Conservation (phyloP, 1,140 invertebrate genomes). For the Bombus impatiens region DNA sequence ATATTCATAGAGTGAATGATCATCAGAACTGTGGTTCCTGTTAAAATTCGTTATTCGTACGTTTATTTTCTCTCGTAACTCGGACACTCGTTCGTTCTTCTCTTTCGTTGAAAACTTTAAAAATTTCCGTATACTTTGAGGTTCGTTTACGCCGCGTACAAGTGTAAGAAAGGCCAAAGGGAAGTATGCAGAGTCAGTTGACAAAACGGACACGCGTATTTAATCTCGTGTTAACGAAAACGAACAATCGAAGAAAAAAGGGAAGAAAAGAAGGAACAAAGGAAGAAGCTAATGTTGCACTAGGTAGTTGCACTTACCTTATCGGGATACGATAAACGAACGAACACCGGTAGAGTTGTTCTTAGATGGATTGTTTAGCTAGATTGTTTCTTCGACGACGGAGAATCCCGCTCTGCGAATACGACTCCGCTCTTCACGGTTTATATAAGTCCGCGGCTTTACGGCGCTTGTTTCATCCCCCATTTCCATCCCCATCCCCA, state of each 20-base stretch:
- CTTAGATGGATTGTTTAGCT: background rate
- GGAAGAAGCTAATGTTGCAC: no score
- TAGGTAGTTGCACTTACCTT: constrained; percentile 9
- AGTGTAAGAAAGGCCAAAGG: background rate
- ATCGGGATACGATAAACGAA: background rate
- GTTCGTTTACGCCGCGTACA: background rate
- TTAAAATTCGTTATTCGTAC: background rate
- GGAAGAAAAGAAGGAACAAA: background rate
- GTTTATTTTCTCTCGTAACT: background rate
- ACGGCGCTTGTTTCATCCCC: constrained; percentile 51
- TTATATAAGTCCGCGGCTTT: constrained; percentile 73
- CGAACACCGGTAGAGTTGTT: background rate
- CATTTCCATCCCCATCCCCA: constrained; percentile 56
- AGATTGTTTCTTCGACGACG: constrained; percentile 34
- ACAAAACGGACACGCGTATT: background rate
- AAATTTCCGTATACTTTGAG: background rate
- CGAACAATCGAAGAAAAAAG: background rate
- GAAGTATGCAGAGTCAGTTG: background rate
- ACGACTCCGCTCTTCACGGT: constrained; percentile 53
- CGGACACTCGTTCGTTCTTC: background rate
- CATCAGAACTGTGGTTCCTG: background rate
- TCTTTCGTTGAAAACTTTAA: background rate
- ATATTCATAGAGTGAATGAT: background rate
- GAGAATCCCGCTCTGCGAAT: constrained; percentile 60
- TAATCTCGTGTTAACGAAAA: background rate